phyloP scores from a whole-genome alignment of 2,113 vertebrate species.

The Bubo blakistoni region DNA sequence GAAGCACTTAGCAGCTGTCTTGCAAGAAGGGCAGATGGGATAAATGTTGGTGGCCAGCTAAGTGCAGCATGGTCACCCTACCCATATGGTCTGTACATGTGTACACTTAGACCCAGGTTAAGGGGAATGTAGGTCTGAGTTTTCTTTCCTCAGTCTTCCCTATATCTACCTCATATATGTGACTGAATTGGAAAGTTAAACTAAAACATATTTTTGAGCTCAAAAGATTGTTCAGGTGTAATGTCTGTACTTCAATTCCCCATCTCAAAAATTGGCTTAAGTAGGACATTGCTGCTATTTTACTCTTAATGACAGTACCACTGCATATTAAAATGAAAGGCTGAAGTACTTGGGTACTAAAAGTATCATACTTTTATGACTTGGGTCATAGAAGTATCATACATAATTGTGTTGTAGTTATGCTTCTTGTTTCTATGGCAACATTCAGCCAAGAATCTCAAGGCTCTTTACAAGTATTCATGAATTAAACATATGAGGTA shows the following conservation, averaged over 20 bases:
- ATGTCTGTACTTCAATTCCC: background rate
- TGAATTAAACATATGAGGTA: background rate
- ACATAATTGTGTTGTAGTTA: background rate
- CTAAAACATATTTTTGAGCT: background rate
- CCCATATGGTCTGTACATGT: background rate
- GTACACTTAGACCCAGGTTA: background rate
- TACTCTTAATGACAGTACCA: background rate
- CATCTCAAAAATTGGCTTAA: background rate
- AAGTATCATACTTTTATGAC: background rate
- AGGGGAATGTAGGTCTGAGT: background rate
- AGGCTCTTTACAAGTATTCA: background rate
- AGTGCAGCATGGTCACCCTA: background rate
- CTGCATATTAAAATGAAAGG: background rate
- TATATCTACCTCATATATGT: background rate
- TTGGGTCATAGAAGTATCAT: background rate
- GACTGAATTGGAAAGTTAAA: background rate
- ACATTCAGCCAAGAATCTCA: background rate
- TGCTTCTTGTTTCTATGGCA: constrained; percentile 29
- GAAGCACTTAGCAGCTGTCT: background rate
- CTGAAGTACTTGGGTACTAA: background rate
- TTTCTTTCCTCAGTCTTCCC: background rate
- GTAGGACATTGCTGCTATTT: background rate
- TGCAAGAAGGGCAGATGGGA: background rate
- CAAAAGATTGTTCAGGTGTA: background rate
- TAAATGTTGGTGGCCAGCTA: background rate